Evolutionary conservation across 1,140 invertebrate species (phyloP).

Genomic region (Penaeus japonicus): DNA sequence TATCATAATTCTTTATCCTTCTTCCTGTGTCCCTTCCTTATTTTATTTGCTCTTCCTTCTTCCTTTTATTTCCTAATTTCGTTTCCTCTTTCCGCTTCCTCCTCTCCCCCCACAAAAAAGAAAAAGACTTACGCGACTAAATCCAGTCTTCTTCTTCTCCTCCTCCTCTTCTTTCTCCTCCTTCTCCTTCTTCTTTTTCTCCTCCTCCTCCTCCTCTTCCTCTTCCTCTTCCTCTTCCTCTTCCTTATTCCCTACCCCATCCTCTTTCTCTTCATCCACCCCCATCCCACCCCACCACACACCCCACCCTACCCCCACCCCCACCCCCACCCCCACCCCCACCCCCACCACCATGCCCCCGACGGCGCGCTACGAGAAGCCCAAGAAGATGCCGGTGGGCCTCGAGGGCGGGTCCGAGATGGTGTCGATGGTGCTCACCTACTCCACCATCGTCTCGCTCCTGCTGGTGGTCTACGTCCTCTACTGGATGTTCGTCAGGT

Average conservation of each 20-base stretch:
- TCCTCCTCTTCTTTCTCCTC: not conserved
- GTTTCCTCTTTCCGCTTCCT: too few relatives aligned
- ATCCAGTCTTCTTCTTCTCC: too few relatives aligned
- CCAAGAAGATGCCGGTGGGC: constrained; percentile 38
- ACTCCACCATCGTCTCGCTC: constrained; percentile 17
- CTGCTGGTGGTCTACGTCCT: constrained; percentile 35
- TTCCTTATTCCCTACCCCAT: not conserved
- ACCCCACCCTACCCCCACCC: not conserved
- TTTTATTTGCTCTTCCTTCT: too few relatives aligned
- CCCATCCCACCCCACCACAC: not conserved
- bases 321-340: not conserved
- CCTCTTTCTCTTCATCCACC: not conserved
- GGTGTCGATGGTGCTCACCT: constrained; percentile 31
- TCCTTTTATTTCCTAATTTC: too few relatives aligned
- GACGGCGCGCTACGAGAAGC: not conserved
- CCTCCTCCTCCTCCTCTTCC: not conserved
- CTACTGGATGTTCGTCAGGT: not conserved
- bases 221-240: not conserved
- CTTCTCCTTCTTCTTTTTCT: too few relatives aligned
- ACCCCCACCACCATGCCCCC: not conserved
- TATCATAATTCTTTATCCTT: too few relatives aligned
- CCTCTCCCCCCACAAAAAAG: too few relatives aligned
- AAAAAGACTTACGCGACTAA: too few relatives aligned
- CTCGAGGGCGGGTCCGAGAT: constrained; percentile 37
- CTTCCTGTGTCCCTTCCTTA: too few relatives aligned